These are phyloP conservation scores for Nyctalus aviator DNA, from an alignment of 2,797 vertebrate genomes.

Conservation along the genomic window DNA sequence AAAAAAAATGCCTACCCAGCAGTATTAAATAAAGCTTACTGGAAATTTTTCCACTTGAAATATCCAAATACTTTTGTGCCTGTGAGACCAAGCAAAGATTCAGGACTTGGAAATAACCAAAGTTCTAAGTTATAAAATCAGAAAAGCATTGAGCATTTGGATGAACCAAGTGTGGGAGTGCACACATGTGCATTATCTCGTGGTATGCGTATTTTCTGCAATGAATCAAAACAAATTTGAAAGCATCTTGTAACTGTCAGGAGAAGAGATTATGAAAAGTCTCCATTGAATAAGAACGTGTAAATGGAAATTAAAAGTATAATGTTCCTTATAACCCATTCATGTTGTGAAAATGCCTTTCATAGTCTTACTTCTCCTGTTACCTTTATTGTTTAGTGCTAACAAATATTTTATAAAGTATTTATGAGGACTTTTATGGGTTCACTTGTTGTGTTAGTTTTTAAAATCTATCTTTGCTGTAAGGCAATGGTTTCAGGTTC, in stretches of 20 bases:
- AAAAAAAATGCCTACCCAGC: not conserved
- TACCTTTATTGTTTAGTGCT: constrained; percentile 11
- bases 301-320: not conserved
- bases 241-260: not conserved
- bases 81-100: constrained; percentile 36
- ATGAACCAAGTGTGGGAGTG: not conserved
- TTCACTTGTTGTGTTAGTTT: not conserved
- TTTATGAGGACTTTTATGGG: not conserved
- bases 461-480: constrained; percentile 16
- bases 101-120: not conserved
- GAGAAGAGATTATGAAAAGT: not conserved
- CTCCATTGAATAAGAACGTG: not conserved
- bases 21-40: constrained; percentile 45
- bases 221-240: constrained; percentile 42
- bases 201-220: not conserved
- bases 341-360: not conserved
- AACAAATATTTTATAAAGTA: not conserved
- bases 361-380: not conserved
- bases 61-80: constrained; percentile 38
- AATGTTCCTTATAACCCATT: not conserved
- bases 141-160: not conserved
- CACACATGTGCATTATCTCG: not conserved
- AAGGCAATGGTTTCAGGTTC: not conserved
- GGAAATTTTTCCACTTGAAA: constrained; percentile 53
- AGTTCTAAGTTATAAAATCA: not conserved